Evolutionary conservation across 2,113 vertebrate species (phyloP).

Genomic region (Cheilinus undulatus): DNA sequence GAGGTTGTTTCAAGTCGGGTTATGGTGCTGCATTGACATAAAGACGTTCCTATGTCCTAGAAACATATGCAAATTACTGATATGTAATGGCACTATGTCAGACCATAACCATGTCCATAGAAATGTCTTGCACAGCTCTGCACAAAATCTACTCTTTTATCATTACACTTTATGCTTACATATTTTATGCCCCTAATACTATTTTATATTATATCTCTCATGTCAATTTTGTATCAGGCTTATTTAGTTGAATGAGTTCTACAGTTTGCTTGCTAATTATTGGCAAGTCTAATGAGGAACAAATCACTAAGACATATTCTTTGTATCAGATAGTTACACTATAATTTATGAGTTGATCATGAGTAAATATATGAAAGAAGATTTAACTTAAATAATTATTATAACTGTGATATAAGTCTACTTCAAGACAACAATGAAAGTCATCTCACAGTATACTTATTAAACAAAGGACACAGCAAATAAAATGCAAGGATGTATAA

Average conservation of each 20-base stretch:
- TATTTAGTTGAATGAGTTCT: no score
- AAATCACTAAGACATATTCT: no score
- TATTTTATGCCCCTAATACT: no score
- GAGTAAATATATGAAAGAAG: background rate
- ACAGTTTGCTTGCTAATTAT: no score
- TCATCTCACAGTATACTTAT: no score
- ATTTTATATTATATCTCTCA: no score
- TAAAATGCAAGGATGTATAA: background rate
- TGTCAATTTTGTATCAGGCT: no score
- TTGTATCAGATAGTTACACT: background rate
- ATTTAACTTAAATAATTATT: background rate
- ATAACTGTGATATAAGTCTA: background rate
- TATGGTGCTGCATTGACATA: constrained; percentile 20
- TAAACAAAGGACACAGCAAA: no score
- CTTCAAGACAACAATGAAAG: background rate
- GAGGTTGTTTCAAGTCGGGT: constrained; percentile 28
- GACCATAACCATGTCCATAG: background rate
- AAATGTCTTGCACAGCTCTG: no score
- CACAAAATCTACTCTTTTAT: no score
- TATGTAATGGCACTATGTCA: background rate
- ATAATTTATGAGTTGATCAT: background rate
- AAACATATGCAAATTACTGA: background rate
- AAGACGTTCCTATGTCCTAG: background rate
- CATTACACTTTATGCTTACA: no score
- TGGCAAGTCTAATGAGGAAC: no score